Evolutionary conservation across 2,113 vertebrate species (phyloP), one percentile per base, ranked within the genome.

Genomic region (Stictonetta naevosa): DNA sequence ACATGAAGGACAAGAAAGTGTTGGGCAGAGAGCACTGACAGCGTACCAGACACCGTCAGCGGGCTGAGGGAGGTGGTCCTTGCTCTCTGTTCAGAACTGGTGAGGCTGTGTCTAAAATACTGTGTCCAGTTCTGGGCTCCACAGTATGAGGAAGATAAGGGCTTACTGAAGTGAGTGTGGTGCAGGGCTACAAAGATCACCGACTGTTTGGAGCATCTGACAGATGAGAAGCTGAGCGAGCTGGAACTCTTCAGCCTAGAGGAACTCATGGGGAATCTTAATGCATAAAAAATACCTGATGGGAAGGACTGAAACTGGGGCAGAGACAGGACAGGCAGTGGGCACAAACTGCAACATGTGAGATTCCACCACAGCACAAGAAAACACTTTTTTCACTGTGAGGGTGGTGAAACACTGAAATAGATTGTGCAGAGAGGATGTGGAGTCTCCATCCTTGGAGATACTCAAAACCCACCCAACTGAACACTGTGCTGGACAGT

Each of bases 21-120:
- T 46, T 46, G 46, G 1, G 38, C 46, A 33, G 26, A 56, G 62
- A 68, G 4, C 2, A 53, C 53, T 44, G 40, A 5, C 40, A 69
- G 20, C 36, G 17, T 16, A 5, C 40, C 40, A 53, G n/a, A 15
- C 9, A 5, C 34, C 0, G 0, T 19, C 53, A 63, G 36, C 21
- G 34, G 11, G 28, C 11, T 53, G 67, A 66, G 62, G 31, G 38
- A 38, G 46, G 29, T 48, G 55, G 13, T 69, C 48, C 38, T 53
- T n/a, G 46, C 36, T n/a, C 10, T 64, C 34, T 77, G 3, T 21
- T 56, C 15, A 6, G 18, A 22, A 13, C 31, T 73, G 38, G 52
- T 25, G 67, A 52, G 33, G 18, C 66, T 0, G 0, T 58, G 19
- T 36, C 40, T 59, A 42, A 52, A 59, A 28, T 33, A 36, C 13